Conservation (phyloP, 2,888 invertebrate genomes). For the Dexiosoma caninum region DNA sequence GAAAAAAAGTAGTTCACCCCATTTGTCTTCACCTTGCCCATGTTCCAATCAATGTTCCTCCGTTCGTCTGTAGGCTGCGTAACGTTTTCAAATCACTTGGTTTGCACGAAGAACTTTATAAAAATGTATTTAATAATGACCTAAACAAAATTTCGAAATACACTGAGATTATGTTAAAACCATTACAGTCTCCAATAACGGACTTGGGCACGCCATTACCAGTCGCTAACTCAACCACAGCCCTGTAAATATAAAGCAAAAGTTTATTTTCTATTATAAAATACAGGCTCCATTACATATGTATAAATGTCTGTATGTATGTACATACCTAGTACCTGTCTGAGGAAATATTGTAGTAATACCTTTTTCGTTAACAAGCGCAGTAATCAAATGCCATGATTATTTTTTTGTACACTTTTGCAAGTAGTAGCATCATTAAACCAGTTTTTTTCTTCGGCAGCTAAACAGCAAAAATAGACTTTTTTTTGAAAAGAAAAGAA, state of each 20-base stretch:
- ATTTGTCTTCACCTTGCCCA: no score
- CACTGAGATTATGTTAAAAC: no score
- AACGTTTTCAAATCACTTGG: no score
- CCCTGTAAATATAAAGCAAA: neutral
- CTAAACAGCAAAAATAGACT: neutral
- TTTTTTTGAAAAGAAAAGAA: neutral
- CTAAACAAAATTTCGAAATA: neutral
- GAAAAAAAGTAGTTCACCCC: no score
- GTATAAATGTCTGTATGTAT: no score
- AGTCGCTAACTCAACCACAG: neutral
- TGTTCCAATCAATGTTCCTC: no score
- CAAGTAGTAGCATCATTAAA: constrained; percentile 4
- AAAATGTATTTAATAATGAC: no score
- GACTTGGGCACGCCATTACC: neutral
- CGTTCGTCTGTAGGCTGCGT: no score
- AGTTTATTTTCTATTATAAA: neutral
- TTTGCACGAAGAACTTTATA: no score
- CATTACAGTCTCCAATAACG: neutral
- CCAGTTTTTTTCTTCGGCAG: constrained; percentile 4
- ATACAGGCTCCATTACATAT: no score
- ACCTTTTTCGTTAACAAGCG: neutral
- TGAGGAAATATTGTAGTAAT: neutral
- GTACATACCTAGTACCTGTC: neutral
- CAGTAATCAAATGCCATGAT: neutral
- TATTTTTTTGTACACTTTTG: neutral